phyloP scores from a whole-genome alignment of 2,113 vertebrate genomes.

The Aspiorhynchus laticeps region DNA sequence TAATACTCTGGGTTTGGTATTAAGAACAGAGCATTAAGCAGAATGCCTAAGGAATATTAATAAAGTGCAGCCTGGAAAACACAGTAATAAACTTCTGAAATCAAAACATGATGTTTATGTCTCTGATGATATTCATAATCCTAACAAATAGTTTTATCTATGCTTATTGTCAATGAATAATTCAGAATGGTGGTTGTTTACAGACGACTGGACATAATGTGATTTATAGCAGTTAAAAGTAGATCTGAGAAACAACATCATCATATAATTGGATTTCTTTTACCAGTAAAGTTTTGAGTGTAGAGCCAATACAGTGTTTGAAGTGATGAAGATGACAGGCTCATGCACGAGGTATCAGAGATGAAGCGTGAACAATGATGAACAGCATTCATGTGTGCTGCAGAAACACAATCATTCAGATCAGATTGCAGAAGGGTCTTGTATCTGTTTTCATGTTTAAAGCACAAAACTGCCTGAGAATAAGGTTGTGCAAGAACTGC shows the following conservation, averaged over 20 bases:
- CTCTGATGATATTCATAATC: not conserved
- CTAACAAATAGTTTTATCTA: not conserved
- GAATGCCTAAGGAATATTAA: not conserved
- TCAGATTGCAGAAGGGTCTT: not conserved
- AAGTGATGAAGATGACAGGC: not conserved
- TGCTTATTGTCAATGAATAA: not conserved
- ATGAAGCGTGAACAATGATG: not conserved
- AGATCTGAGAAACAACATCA: not conserved
- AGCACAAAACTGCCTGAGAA: not conserved
- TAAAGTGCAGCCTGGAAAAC: not conserved
- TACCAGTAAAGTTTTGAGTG: not conserved
- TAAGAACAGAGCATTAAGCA: not conserved
- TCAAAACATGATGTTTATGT: not conserved
- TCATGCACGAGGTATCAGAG: not conserved
- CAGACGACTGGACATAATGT: not conserved
- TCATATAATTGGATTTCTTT: not conserved
- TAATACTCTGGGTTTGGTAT: not conserved
- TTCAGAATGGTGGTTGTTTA: conserved; percentile 5
- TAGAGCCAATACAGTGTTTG: not conserved
- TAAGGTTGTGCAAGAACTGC: not conserved
- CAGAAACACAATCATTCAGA: not conserved
- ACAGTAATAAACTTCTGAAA: not conserved
- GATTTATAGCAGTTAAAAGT: not conserved
- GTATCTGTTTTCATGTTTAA: not conserved
- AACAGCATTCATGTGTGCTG: not conserved